Conservation (phyloP, 1,140 invertebrate genomes). For the Bombus sylvicola region DNA sequence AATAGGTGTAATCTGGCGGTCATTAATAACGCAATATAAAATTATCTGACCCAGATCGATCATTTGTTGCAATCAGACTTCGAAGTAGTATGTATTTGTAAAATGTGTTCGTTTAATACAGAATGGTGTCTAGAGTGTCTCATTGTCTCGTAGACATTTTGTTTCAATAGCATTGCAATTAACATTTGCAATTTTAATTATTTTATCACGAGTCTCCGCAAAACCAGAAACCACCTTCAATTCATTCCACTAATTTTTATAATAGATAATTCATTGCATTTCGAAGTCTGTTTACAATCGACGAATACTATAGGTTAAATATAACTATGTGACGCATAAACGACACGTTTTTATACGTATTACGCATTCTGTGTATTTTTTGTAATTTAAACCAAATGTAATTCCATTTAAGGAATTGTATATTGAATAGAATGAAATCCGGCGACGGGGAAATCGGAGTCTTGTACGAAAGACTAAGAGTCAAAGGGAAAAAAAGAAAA, state of each 20-base stretch:
- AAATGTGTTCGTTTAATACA: not conserved
- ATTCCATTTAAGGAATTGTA: slow-evolving; percentile 66
- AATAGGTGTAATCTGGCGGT: slow-evolving; percentile 54
- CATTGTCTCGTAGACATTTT: not conserved
- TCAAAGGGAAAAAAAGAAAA: not conserved
- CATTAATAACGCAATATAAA: slow-evolving; percentile 43
- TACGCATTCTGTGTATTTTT: slow-evolving; percentile 67
- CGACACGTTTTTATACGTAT: slow-evolving; percentile 66
- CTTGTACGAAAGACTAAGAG: not conserved
- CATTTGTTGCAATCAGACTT: slow-evolving; percentile 54
- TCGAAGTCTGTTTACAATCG: slow-evolving; percentile 58
- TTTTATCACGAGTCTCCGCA: not conserved
- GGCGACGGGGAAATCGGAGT: slow-evolving; percentile 9
- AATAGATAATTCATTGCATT: not conserved
- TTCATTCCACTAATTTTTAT: slow-evolving; percentile 13
- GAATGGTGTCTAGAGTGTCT: not conserved
- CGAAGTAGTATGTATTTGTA: not conserved
- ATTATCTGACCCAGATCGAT: slow-evolving; percentile 43
- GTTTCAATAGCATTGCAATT: not conserved
- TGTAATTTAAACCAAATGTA: slow-evolving; percentile 68
- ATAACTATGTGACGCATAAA: slow-evolving; percentile 61
- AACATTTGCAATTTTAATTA: slow-evolving; percentile 16
- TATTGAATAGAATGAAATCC: slow-evolving; percentile 53
- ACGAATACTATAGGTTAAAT: slow-evolving; percentile 51
- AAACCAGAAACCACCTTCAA: not conserved